These are phyloP conservation scores for Melangyna quadrimaculata DNA, from an alignment of 2,888 invertebrate species.

Conservation along the genomic window DNA sequence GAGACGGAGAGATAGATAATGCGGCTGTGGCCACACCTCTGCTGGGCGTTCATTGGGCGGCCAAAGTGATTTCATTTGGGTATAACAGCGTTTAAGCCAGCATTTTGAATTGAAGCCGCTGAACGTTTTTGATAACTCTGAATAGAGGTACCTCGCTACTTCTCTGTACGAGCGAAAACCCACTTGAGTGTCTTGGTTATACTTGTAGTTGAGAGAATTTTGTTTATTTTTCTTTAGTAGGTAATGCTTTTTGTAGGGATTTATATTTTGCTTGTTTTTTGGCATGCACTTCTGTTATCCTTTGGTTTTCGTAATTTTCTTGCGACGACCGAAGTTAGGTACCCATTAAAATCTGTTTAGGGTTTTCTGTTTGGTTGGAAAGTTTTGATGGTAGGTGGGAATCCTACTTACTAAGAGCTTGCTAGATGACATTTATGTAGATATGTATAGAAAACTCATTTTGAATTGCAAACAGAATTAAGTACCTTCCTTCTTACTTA, in stretches of 20 bases:
- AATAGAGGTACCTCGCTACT: neutral
- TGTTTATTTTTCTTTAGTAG: neutral
- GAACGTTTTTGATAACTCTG: conserved; percentile 23
- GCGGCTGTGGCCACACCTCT: conserved; percentile 73
- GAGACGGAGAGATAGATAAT: conserved; percentile 72
- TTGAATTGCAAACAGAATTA: neutral
- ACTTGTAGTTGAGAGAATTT: conserved; percentile 19
- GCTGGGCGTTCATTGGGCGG: conserved; percentile 74
- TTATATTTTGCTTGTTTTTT: conserved; percentile 38
- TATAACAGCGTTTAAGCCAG: conserved; percentile 56
- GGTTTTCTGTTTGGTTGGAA: conserved; percentile 5
- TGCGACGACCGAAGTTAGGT: neutral
- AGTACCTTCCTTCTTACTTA: neutral
- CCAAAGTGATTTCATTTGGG: conserved; percentile 55
- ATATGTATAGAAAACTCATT: neutral
- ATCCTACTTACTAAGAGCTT: neutral
- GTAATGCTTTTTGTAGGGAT: conserved; percentile 48
- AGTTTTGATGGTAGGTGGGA: neutral
- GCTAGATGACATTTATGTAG: neutral
- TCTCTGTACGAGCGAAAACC: neutral
- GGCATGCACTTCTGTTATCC: conserved; percentile 52
- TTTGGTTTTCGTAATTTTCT: conserved; percentile 42
- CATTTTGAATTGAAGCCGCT: conserved; percentile 48
- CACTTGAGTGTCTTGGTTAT: conserved; percentile 46
- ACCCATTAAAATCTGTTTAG: conserved; percentile 36